These are phyloP conservation scores for Ditylenchus weischeri DNA, from an alignment of 2,888 invertebrate genomes.

Conservation along the genomic window DNA sequence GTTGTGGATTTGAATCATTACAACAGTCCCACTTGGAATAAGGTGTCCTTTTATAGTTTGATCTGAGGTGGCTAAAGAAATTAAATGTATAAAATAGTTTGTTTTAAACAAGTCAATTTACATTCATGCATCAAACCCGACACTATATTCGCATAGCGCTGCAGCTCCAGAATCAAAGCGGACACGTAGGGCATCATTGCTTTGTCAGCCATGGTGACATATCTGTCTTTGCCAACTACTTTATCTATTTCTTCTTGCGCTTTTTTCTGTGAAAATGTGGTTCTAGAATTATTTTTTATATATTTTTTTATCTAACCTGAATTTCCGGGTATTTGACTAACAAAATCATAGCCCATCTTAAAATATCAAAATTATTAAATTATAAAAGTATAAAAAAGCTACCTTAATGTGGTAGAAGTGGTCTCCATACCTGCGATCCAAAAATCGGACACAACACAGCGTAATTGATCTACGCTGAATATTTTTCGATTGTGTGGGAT, in stretches of 20 bases:
- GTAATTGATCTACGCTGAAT: neutral
- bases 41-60: neutral
- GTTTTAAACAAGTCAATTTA: neutral
- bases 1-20: neutral
- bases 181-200: neutral
- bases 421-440: conserved; percentile 5
- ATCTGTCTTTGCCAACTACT: neutral
- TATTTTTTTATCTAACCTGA: neutral
- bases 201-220: conserved; percentile 3
- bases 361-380: neutral
- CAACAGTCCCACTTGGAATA: neutral
- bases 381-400: neutral
- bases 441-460: conserved; percentile 1
- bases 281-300: neutral
- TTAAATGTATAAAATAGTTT: neutral
- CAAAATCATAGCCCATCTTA: neutral
- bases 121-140: neutral
- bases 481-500: neutral
- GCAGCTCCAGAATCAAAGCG: neutral
- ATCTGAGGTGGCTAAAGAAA: neutral
- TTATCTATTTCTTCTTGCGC: neutral
- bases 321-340: neutral
- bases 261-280: neutral
- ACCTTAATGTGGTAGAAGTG: neutral
- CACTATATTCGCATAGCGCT: conserved; percentile 1